Base-by-base conservation (phyloP, 2,113 vertebrate genomes). In the Rhea americana region DNA sequence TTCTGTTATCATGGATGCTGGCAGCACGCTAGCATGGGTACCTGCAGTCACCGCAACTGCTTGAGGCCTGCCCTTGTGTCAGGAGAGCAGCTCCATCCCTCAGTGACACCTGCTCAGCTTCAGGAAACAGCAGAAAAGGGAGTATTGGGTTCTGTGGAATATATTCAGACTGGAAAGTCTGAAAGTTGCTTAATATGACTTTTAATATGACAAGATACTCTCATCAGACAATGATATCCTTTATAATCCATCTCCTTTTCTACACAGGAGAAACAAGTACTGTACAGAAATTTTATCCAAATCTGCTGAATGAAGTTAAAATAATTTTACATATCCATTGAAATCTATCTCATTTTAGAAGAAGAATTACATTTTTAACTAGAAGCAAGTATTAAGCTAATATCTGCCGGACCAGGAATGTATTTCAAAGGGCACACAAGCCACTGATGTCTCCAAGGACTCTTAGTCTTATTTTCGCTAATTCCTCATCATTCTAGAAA, bases 381-480 rank as follows among this genome's bases (percentile, higher is more conserved):
- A 94, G 92, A 95, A 84, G 62, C 92, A 82, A 85, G 72, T 82
- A 94, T 96, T 96, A 94, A 94, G 88, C 71, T 93, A 91, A 96
- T 95, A 94, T 93, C 94, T 96, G 89, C 92, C 83, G 93, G 92
- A 41, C 55, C 65, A 88, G 71, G 72, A 88, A 92, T 81, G 84
- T 84, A 75, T 91, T 97, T 93, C 91, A 96, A 95, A 97, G 94
- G 96, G 66, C 96, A 76, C 67, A 88, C 59, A 77, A 94, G 76
- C 14, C 93, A 63, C 73, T 3, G 4, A 93, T 76, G 86, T 91
- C 96, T 96, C 92, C 67, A 59, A 51, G 86, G 94, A 73, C 90
- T 94, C 92, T 96, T 97, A 96, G 93, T 95, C 91, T 97, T 96
- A 51, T 76, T 90, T 97, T 96, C 95, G 96, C 96, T 95, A 97